These are phyloP conservation scores for Crypturellus tataupa DNA, from an alignment of 2,797 vertebrate species.

Conservation along the genomic window DNA sequence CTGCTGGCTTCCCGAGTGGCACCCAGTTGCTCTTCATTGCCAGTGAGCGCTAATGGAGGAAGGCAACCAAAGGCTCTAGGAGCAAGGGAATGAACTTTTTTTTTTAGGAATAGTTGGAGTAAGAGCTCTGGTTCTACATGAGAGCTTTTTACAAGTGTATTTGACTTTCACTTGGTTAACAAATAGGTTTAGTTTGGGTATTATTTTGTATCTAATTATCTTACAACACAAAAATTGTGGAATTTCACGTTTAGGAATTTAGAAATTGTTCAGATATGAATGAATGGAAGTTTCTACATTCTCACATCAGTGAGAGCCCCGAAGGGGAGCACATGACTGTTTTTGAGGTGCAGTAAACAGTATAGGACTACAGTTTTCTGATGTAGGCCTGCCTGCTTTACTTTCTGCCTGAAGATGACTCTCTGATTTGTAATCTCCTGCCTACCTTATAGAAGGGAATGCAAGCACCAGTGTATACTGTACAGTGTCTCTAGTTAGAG, in stretches of 20 bases:
- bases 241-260: not conserved
- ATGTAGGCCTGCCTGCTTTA: not conserved
- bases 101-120: not conserved
- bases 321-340: not conserved
- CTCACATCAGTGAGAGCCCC: not conserved
- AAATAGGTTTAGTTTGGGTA: slow-evolving; percentile 9
- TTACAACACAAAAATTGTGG: not conserved
- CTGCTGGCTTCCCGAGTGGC: not conserved
- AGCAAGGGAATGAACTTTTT: slow-evolving; percentile 14
- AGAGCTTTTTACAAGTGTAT: not conserved
- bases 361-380: not conserved
- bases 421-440: not conserved
- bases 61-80: not conserved
- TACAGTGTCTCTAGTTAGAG: not conserved
- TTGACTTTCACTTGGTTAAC: slow-evolving; percentile 3
- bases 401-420: not conserved
- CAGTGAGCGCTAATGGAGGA: not conserved
- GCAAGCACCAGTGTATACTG: not conserved
- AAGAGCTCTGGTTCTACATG: not conserved
- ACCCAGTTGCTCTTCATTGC: not conserved
- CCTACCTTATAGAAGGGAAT: not conserved
- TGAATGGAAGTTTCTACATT: not conserved
- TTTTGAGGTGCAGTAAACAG: not conserved
- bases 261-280: not conserved
- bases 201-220: not conserved